Base-by-base conservation (phyloP, 2,797 vertebrate genomes). In the Poeciliopsis infans region DNA sequence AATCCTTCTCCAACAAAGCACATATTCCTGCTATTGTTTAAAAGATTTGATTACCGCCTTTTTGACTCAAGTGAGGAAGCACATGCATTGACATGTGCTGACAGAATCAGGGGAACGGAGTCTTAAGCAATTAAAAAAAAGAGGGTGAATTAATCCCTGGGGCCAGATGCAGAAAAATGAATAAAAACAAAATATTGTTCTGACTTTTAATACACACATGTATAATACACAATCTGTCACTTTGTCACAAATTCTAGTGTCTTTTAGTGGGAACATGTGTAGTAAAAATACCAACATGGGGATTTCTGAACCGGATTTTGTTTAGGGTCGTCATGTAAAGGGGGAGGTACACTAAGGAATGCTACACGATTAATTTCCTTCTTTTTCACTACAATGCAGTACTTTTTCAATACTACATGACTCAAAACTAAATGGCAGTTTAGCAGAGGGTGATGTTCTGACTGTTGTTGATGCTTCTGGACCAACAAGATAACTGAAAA, bases 1-100 rank as follows among this genome's bases (percentile, higher is more conserved):
- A 68, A 68, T 68, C 68, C 39, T 70, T 70, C 41, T 41, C 41
- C 12, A 70, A 70, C 39, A 70, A 69, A 23, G 25, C 39, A 28
- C 68, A 70, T 5, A 69, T 13, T 10, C 39, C 66, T n/a, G 13
- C 39, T 43, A 70, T 12, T 45, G 41, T 70, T 41, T 15, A 43
- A n/a, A 45, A n/a, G 68, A 43, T 45, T 16, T 70, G 23, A 45
- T 70, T 45, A 43, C 12, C 20, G 11, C 12, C 41, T 70, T 45
- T 70, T 43, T 45, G 23, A 70, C 39, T 70, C 5, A 28, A 45
- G 25, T 43, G 39, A 70, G 41, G n/a, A 13, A 28, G 25, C 45
- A n/a, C 12, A 15, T 0, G 12, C 39, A 45, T 70, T 7, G 41
- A n/a, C 4, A 12, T n/a, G 5, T 31, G 31, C 31, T 31, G 31